Percentiles rank a stretch among this genome's conserved stretches.
Conservation (phyloP, 2,888 invertebrate genomes). For the Microplitis manilae region DNA sequence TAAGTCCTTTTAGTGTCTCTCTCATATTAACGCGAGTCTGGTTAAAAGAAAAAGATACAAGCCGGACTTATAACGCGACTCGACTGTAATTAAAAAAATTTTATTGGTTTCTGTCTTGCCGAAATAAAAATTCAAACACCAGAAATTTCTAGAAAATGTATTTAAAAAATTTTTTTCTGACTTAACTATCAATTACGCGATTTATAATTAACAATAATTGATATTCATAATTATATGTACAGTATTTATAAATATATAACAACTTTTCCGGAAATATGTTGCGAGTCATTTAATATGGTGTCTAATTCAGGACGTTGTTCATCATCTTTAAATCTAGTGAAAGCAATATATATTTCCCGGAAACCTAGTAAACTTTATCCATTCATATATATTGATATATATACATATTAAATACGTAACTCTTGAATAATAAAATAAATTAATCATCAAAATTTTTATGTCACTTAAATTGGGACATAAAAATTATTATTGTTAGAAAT, state of each 20-base stretch:
- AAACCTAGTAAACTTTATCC: slow-evolving; percentile 36
- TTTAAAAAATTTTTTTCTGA: neutral
- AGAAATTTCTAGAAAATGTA: neutral
- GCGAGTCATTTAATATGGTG: slow-evolving; percentile 36
- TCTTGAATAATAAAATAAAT: slow-evolving; percentile 22
- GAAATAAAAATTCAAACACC: neutral
- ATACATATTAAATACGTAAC: slow-evolving; percentile 22
- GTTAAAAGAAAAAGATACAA: no score
- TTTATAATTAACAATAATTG: neutral
- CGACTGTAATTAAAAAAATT: no score
- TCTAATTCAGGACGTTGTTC: slow-evolving; percentile 46
- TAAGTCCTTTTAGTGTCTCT: no score
- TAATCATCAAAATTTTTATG: neutral
- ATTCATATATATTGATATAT: slow-evolving; percentile 26
- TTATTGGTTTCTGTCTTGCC: neutral
- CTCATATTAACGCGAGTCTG: no score
- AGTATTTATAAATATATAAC: slow-evolving; percentile 22
- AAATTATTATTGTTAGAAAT: no score
- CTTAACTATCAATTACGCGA: neutral
- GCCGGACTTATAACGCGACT: no score
- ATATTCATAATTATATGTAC: slow-evolving; percentile 1
- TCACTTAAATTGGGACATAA: neutral
- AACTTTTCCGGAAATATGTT: slow-evolving; percentile 29
- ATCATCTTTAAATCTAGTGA: slow-evolving; percentile 49
- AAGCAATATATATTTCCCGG: slow-evolving; percentile 42